These are phyloP conservation scores for Channa striata DNA, from an alignment of 2,797 vertebrate species.

Conservation along the genomic window DNA sequence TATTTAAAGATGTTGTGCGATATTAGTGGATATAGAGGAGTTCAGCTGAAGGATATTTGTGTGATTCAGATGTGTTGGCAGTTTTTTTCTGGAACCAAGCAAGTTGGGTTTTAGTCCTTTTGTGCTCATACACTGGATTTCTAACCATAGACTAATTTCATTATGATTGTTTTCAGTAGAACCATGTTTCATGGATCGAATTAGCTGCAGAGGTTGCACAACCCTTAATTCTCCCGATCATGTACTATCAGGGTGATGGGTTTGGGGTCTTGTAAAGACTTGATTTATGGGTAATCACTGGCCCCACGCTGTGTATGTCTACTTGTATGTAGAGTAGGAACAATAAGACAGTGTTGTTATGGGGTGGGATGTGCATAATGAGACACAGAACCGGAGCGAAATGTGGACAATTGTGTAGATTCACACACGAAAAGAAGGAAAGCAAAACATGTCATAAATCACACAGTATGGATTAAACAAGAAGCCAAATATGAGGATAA, in stretches of 20 bases:
- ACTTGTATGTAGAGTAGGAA: constrained; percentile 12
- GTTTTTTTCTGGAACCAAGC: constrained; percentile 51
- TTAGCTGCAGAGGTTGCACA: constrained; percentile 20
- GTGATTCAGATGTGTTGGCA: constrained; percentile 25
- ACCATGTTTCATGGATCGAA: constrained; percentile 6
- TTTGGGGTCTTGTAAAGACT: constrained; percentile 13
- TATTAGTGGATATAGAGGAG: constrained; percentile 33
- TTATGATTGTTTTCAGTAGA: constrained; percentile 36
- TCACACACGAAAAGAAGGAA: too few species aligned
- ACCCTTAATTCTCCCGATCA: background rate
- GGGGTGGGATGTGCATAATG: constrained; percentile 14
- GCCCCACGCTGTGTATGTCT: constrained; percentile 13
- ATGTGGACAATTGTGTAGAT: too few species aligned
- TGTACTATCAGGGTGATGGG: constrained; percentile 10
- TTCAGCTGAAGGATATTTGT: constrained; percentile 52
- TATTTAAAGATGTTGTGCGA: constrained; percentile 47
- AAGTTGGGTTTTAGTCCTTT: constrained; percentile 14
- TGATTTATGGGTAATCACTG: constrained; percentile 29
- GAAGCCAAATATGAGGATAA: too few species aligned
- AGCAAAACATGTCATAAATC: too few species aligned
- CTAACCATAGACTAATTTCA: constrained; percentile 12
- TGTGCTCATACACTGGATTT: constrained; percentile 28
- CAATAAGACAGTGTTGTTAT: constrained; percentile 5
- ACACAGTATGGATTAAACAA: too few species aligned
- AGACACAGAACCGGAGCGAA: too few species aligned